Evolutionary conservation across 2,113 vertebrate genomes (phyloP).

Genomic region (Malurus cyaneus): DNA sequence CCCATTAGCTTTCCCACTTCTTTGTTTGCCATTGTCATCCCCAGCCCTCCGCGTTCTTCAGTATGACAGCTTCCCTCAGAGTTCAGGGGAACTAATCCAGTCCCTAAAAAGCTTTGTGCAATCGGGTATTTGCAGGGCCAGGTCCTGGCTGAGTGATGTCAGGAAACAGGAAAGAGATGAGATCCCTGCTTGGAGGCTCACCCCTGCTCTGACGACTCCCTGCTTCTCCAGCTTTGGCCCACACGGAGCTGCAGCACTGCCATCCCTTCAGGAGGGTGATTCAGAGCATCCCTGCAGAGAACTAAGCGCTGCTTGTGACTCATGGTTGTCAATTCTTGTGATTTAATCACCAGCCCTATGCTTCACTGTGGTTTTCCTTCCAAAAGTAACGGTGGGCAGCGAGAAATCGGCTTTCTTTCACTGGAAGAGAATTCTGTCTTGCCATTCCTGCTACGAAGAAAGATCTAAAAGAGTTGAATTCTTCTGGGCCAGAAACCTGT

Average conservation of each 20-base stretch:
- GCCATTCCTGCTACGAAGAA: not conserved
- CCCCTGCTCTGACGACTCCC: not conserved
- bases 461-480: not conserved
- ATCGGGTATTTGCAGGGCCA: not conserved
- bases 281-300: not conserved
- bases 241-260: not conserved
- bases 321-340: not conserved
- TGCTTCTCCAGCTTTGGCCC: not conserved
- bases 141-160: not conserved
- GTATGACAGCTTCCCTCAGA: not conserved
- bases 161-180: not conserved
- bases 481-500: not conserved
- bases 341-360: not conserved
- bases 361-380: not conserved
- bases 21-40: slow-evolving; percentile 14
- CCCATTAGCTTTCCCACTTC: slow-evolving; percentile 17
- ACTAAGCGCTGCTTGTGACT: not conserved
- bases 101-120: not conserved
- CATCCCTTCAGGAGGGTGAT: not conserved
- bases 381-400: not conserved
- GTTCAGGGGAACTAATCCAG: slow-evolving; percentile 4
- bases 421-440: not conserved
- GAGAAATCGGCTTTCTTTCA: not conserved
- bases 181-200: not conserved
- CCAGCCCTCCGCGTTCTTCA: not conserved